Conservation (phyloP, 2,113 vertebrate species). For the Leptobrachium ailaonicum region DNA sequence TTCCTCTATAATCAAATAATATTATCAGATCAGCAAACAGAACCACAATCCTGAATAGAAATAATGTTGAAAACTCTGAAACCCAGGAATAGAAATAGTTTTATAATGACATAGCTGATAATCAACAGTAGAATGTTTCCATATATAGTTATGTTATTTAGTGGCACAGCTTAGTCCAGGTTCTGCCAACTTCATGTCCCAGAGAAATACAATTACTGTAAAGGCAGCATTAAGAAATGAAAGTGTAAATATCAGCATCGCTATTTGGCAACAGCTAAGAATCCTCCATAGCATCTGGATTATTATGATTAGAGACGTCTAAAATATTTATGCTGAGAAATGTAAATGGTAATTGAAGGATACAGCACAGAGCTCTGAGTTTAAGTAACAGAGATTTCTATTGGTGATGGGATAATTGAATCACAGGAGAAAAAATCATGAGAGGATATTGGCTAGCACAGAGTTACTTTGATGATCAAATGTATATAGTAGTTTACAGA, state of each 20-base stretch:
- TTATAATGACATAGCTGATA: constrained; percentile 6
- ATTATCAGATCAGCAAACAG: not conserved
- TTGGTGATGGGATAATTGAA: not conserved
- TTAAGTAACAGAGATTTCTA: not conserved
- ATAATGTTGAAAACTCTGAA: not conserved
- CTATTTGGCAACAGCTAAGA: constrained; percentile 12
- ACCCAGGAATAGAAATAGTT: constrained; percentile 17
- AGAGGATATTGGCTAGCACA: too few relatives aligned
- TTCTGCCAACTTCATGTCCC: constrained; percentile 1
- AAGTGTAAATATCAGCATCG: not conserved
- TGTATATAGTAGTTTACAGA: too few relatives aligned
- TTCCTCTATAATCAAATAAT: too few relatives aligned
- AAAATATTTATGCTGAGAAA: constrained; percentile 29
- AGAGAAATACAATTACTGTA: constrained; percentile 8
- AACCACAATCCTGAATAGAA: not conserved
- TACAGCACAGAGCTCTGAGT: constrained; percentile 3
- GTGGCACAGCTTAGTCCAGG: not conserved
- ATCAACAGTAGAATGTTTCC: constrained; percentile 11
- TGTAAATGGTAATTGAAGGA: constrained; percentile 9
- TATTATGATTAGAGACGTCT: constrained; percentile 18
- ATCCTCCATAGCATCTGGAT: not conserved
- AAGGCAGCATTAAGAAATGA: constrained; percentile 5
- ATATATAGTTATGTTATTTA: constrained; percentile 26
- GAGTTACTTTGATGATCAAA: too few relatives aligned
- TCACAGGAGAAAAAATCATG: too few relatives aligned